Evolutionary conservation across 1,140 invertebrate species (phyloP), one percentile per base, ranked within the genome.

Genomic region (Nixonia krombeini): DNA sequence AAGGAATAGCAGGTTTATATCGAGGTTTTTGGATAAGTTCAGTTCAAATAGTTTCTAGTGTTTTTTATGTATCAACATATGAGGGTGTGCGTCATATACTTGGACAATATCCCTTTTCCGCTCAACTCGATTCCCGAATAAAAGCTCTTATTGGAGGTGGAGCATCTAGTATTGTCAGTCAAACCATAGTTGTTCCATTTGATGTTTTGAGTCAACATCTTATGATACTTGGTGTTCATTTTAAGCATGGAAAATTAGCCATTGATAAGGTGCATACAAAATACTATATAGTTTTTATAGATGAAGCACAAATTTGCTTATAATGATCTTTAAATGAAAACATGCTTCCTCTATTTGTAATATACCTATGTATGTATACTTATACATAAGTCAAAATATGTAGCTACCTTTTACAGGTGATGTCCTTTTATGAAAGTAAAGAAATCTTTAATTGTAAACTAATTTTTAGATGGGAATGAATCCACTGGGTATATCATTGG

Each of bases 151-250:
- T 95, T 50, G 93, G 90, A 15, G 96, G 96, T 13, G 95, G 92
- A 4, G 90, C 90, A 75, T 96, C 96, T 0, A 98, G 96, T 4
- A 78, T 97, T 10, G 94, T 98, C 25, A 94, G 95, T 1, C 97
- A 99, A 85, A 97, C 96, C 0, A 93, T 98, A 49, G 94, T 98
- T 69, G 96, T 98, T 38, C 97, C 97, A 12, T 96, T 99, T 82
- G 97, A 99, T 85, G 92, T 99, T 21, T 88, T 99, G 21, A 96
- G 96, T 74, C 97, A 99, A 76, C 97, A 99, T 82, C 89, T 98
- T 41, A 99, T 99, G 96, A 91, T 99, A 66, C 86, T 98, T 13
- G 95, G 95, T 0, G 86, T 92, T 53, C 86, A 87, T 37, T 86
- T 85, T 23, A 88, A 89, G 44, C 81, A 87, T 21, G 81, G 83